These are phyloP conservation scores for Heliconius aoede DNA, from an alignment of 2,888 invertebrate species.

Conservation along the genomic window DNA sequence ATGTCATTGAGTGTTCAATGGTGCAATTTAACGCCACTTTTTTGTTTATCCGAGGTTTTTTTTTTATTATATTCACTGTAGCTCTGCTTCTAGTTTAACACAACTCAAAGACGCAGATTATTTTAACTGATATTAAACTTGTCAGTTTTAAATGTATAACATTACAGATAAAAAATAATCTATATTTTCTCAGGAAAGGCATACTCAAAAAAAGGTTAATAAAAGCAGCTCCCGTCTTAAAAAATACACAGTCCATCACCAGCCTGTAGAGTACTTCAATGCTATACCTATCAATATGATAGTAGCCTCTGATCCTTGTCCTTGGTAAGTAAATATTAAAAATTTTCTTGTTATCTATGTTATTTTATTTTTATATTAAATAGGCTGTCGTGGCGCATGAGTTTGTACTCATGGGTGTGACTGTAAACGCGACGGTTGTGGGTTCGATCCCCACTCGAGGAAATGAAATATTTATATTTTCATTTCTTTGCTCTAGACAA, in stretches of 20 bases:
- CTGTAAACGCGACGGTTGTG: too few relatives aligned
- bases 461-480: too few relatives aligned
- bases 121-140: neutral
- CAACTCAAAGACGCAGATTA: neutral
- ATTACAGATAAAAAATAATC: neutral
- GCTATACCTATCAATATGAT: constrained; percentile 55
- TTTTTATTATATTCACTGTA: too few relatives aligned
- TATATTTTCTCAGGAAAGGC: constrained; percentile 59
- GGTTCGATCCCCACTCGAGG: too few relatives aligned
- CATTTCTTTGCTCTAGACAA: too few relatives aligned
- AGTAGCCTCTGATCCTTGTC: constrained; percentile 70
- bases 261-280: constrained; percentile 51
- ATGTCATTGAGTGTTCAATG: neutral
- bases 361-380: too few relatives aligned
- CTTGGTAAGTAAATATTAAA: constrained; percentile 62
- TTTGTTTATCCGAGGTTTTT: too few relatives aligned
- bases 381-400: too few relatives aligned
- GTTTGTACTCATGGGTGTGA: too few relatives aligned
- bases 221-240: constrained; percentile 65
- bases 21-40: neutral
- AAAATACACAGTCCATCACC: constrained; percentile 63
- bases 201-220: constrained; percentile 55
- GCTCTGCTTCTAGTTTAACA: too few relatives aligned
- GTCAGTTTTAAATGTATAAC: neutral
- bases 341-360: too few relatives aligned